phyloP scores from a whole-genome alignment of 2,888 invertebrate genomes.

The Morpho deidamia region DNA sequence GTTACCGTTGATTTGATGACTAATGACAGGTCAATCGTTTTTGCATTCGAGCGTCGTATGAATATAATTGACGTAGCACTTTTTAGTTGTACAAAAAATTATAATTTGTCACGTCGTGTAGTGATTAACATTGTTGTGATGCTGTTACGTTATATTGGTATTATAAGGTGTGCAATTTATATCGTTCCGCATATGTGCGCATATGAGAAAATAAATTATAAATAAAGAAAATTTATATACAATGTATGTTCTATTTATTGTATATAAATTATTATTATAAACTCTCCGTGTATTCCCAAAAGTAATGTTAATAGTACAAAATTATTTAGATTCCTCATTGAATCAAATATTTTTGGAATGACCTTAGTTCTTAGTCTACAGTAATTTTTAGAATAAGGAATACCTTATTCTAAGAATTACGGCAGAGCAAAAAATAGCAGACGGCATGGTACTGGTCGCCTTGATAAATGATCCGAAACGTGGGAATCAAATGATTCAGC shows the following conservation, averaged over 20 bases:
- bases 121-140: not conserved
- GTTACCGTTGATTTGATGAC: conserved; percentile 29
- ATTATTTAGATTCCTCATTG: too few species aligned
- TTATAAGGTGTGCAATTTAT: too few species aligned
- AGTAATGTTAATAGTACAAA: too few species aligned
- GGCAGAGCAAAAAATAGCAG: conserved; percentile 22
- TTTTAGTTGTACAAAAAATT: not conserved
- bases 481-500: conserved; percentile 18
- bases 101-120: not conserved
- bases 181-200: too few species aligned
- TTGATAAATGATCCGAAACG: conserved; percentile 20
- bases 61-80: not conserved
- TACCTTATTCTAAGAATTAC: conserved; percentile 23
- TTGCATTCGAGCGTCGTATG: not conserved
- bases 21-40: conserved; percentile 25
- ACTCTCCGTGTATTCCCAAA: too few species aligned
- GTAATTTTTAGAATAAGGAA: too few species aligned
- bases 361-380: conserved; percentile 16
- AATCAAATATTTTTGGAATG: not conserved
- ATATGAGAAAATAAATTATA: too few species aligned
- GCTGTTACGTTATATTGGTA: too few species aligned
- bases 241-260: too few species aligned
- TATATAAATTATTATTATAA: too few species aligned
- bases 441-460: conserved; percentile 12
- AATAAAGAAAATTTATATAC: too few species aligned